Evolutionary conservation across 2,113 vertebrate genomes (phyloP), one percentile per base, ranked within the genome.

Genomic region (Rhea americana): DNA sequence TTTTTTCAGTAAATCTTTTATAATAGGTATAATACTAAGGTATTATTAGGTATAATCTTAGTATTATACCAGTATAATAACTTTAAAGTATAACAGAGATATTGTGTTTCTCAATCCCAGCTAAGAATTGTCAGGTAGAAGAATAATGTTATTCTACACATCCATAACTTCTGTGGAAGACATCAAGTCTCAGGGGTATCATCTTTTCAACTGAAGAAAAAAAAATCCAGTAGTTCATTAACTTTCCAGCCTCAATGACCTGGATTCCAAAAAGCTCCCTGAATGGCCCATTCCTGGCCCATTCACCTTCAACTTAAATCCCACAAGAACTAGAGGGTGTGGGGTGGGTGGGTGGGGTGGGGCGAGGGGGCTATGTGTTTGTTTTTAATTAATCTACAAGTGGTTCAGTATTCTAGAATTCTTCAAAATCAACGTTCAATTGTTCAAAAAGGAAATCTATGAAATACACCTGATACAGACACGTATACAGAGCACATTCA

Each of bases 181-280:
- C 50, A 68, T 21, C 0, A 0, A 62, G 12, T 19, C 58, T 89
- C 74, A 82, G 16, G 30, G 43, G 32, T 48, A 93, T 32, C 56
- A 84, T 13, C 53, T 24, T 66, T 47, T 59, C 47, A 47, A 63
- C 18, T 32, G 51, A 77, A 63, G 35, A 35, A 35, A 35, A 95
- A 53, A 71, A 75, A 93, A 93, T 25, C 55, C 56, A 19, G 80
- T 62, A 85, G 37, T 47, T 88, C 76, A 93, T 84, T 93, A 90
- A 82, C 79, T 87, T 90, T 68, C 56, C 63, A 91, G 67, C 79
- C 87, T 53, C 2, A 2, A 58, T 80, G 75, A 82, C 63, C 79
- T 48, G 92, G 76, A 77, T 90, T 90, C 86, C 85, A 59, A 91
- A 65, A 68, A 85, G 50, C 80, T 83, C 55, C 65, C 56, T 25